Evolutionary conservation across 2,797 vertebrate genomes (phyloP).

Genomic region (Sylvilagus floridanus): DNA sequence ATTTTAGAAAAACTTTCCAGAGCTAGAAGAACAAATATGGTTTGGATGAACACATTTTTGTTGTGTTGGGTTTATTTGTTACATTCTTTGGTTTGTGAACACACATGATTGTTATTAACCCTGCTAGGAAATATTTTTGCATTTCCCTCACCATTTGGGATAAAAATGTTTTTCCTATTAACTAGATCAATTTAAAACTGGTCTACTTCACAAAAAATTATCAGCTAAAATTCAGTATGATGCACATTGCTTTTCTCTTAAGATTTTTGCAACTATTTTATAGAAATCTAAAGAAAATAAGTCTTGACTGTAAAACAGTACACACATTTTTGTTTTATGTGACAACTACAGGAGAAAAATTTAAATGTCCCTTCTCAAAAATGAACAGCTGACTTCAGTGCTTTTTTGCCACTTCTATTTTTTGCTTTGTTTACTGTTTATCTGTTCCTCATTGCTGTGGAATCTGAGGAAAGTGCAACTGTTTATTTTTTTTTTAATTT

Average conservation of each 20-base stretch:
- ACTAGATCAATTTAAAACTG: constrained; percentile 13
- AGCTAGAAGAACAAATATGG: constrained; percentile 4
- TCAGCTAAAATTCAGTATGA: background rate
- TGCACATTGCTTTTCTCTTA: constrained; percentile 2
- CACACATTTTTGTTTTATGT: constrained; percentile 14
- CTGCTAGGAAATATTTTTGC: constrained; percentile 26
- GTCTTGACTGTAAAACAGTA: background rate
- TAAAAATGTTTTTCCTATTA: constrained; percentile 49
- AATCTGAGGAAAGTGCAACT: background rate
- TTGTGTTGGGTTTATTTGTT: constrained; percentile 11
- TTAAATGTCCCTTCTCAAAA: background rate
- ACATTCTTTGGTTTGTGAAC: background rate
- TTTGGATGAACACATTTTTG: constrained; percentile 44
- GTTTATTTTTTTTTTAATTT: background rate
- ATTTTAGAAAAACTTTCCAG: background rate
- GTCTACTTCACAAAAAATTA: background rate
- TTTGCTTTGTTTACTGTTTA: constrained; percentile 1
- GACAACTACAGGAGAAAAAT: background rate
- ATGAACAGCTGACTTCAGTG: background rate
- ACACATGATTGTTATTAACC: constrained; percentile 25
- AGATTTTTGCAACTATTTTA: background rate
- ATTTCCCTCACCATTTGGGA: background rate
- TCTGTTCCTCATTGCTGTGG: background rate
- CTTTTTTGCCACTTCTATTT: background rate
- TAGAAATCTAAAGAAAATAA: constrained; percentile 38